A percentile compares a stretch with the other conserved stretches of the same genome.
Evolutionary conservation across 2,113 vertebrate genomes (phyloP).

Genomic region (Plecturocebus donacophilus): DNA sequence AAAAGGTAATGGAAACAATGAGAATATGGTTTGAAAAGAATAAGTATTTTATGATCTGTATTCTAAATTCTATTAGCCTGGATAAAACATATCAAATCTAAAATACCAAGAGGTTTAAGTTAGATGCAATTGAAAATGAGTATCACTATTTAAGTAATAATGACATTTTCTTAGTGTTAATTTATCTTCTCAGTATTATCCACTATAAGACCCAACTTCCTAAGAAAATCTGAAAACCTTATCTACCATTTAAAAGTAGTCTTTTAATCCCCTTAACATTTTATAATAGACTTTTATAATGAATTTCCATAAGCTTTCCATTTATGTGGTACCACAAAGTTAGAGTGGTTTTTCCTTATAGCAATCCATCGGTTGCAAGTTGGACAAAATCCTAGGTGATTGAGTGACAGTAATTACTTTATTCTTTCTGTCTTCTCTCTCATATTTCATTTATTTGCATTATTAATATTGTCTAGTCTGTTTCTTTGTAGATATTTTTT

Average conservation of each 20-base stretch:
- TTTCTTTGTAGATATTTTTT: slow-evolving; percentile 47
- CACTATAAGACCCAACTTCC: slow-evolving; percentile 45
- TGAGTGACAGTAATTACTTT: background rate
- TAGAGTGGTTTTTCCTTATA: slow-evolving; percentile 17
- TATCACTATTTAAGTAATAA: slow-evolving; percentile 68
- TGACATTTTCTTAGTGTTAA: slow-evolving; percentile 68
- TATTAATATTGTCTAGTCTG: background rate
- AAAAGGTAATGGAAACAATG: slow-evolving; percentile 12
- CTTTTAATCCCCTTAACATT: slow-evolving; percentile 76
- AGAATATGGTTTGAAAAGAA: slow-evolving; percentile 46
- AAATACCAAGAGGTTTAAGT: slow-evolving; percentile 68
- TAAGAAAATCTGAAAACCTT: slow-evolving; percentile 67
- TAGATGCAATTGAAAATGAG: slow-evolving; percentile 61
- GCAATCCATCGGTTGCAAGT: background rate
- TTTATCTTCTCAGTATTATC: slow-evolving; percentile 70
- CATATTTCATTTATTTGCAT: background rate
- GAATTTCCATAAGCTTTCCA: slow-evolving; percentile 65
- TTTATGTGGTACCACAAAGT: background rate
- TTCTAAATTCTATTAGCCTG: slow-evolving; percentile 65
- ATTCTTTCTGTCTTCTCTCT: background rate
- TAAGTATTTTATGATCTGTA: slow-evolving; percentile 52
- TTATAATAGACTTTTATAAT: slow-evolving; percentile 66
- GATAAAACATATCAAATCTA: slow-evolving; percentile 57
- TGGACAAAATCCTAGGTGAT: slow-evolving; percentile 12
- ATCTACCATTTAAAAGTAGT: slow-evolving; percentile 76